Conservation (phyloP, 2,113 vertebrate genomes). For the Triplophysa dalaica region DNA sequence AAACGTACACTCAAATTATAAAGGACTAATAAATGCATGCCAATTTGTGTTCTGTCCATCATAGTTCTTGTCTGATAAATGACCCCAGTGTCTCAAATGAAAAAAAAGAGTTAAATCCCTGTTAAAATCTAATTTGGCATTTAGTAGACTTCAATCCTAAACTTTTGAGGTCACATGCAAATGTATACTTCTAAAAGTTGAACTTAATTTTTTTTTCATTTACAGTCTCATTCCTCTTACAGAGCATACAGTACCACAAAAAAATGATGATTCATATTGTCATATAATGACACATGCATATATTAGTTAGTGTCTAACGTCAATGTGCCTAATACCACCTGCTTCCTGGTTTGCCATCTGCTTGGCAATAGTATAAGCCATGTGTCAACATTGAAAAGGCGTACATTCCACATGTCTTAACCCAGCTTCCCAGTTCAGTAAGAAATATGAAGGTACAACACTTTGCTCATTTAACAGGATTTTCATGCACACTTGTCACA, state of each 20-base stretch:
- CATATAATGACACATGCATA: not conserved
- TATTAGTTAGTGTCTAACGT: not conserved
- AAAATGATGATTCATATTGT: not conserved
- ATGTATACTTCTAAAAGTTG: not conserved
- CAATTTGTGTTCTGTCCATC: not conserved
- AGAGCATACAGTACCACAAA: not conserved
- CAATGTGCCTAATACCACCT: not conserved
- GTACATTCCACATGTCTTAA: too few relatives aligned
- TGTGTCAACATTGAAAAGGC: too few relatives aligned
- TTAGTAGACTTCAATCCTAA: not conserved
- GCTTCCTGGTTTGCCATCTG: too few relatives aligned
- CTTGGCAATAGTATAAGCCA: not conserved
- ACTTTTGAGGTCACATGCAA: not conserved
- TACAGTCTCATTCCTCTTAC: not conserved
- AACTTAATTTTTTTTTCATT: not conserved
- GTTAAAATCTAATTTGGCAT: not conserved
- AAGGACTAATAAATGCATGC: not conserved
- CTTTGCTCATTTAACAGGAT: not conserved
- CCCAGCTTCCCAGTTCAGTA: not conserved
- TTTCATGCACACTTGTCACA: not conserved
- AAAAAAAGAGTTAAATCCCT: not conserved
- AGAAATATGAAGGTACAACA: not conserved
- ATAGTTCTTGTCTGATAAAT: not conserved
- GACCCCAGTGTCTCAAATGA: not conserved
- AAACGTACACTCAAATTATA: not conserved